Evolutionary conservation across 2,113 vertebrate genomes (phyloP).

Genomic region (Amblyopsis rosae): DNA sequence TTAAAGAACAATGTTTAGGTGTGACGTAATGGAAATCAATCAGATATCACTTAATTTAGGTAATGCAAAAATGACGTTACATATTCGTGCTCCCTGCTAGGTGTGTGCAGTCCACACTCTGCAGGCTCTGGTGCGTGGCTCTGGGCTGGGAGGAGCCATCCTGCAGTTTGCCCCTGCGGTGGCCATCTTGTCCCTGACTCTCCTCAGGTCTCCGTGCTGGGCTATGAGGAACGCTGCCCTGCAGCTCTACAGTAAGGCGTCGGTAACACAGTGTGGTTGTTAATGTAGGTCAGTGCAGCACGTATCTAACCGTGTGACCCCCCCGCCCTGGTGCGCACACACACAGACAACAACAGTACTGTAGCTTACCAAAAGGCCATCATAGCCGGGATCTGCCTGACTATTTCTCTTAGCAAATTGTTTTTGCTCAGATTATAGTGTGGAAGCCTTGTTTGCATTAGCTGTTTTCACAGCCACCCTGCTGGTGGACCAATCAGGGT

Average conservation of each 20-base stretch:
- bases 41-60: too few species aligned
- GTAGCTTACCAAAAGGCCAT: too few species aligned
- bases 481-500: too few species aligned
- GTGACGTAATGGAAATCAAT: too few species aligned
- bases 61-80: too few species aligned
- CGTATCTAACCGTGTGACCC: neutral
- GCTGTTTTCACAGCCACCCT: too few species aligned
- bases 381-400: too few species aligned
- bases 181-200: slow-evolving; percentile 74
- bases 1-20: neutral
- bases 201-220: slow-evolving; percentile 85
- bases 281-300: neutral
- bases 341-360: too few species aligned
- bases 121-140: slow-evolving; percentile 81
- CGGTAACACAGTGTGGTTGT: neutral
- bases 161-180: slow-evolving; percentile 74
- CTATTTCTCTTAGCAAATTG: too few species aligned
- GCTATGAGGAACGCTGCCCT: slow-evolving; percentile 90
- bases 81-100: slow-evolving; percentile 54
- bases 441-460: too few species aligned
- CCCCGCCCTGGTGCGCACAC: neutral
- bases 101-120: slow-evolving; percentile 87
- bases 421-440: too few species aligned
- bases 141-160: slow-evolving; percentile 74
- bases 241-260: slow-evolving; percentile 87